phyloP scores from a whole-genome alignment of 2,888 invertebrate species.

The Drosophila barbarae region DNA sequence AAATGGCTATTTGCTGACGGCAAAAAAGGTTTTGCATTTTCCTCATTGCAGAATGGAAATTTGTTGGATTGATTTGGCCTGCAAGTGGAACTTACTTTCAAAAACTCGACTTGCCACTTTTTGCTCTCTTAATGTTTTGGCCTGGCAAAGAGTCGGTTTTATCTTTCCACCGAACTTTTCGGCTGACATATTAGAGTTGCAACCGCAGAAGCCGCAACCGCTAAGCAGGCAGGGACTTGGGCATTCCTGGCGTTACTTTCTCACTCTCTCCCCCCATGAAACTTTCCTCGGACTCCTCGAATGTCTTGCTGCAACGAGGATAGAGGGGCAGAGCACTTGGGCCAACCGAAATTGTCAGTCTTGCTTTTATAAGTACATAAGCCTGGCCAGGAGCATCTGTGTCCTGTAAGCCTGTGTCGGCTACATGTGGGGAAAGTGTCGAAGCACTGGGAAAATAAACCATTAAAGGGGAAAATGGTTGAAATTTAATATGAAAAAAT shows the following conservation, averaged over 20 bases:
- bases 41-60: conserved; percentile 19
- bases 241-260: conserved; percentile 3
- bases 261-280: not conserved
- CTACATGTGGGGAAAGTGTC: conserved; percentile 19
- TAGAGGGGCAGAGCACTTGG: conserved; percentile 37
- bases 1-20: conserved; percentile 60
- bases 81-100: conserved; percentile 9
- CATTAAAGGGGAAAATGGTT: not conserved
- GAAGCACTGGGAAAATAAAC: not conserved
- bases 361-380: conserved; percentile 56
- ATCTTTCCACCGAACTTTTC: conserved; percentile 56
- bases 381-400: conserved; percentile 62
- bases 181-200: conserved; percentile 61
- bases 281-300: conserved; percentile 16
- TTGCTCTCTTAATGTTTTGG: conserved; percentile 26
- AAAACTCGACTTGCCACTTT: not conserved
- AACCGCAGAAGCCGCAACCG: conserved; percentile 63
- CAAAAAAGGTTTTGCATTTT: conserved; percentile 33
- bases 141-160: conserved; percentile 44
- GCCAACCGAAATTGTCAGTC: conserved; percentile 65
- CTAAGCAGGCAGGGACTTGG: conserved; percentile 56
- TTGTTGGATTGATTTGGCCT: conserved; percentile 30
- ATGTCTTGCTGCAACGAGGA: conserved; percentile 40
- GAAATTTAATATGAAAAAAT: too few relatives aligned
- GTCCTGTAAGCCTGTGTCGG: conserved; percentile 33